Conservation (phyloP, 2,888 invertebrate genomes). For the Flexamia atlantica region DNA sequence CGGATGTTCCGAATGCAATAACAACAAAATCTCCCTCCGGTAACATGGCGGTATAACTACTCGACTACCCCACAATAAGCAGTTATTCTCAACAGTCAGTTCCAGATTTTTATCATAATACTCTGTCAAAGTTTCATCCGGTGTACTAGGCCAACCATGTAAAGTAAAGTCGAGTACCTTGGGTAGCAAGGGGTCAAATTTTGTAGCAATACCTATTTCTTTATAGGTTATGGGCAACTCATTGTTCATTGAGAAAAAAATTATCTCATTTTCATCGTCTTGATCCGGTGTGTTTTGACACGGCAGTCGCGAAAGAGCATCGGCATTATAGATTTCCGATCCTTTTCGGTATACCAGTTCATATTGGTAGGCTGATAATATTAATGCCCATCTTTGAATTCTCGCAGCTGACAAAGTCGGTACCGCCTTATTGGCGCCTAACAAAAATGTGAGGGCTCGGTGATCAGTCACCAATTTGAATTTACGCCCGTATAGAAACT, state of each 20-base stretch:
- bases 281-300: too few relatives aligned
- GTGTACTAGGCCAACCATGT: constrained; percentile 39
- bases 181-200: background rate
- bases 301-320: constrained; percentile 52
- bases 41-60: constrained; percentile 24
- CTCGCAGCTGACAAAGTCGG: constrained; percentile 44
- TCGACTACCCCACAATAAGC: constrained; percentile 39
- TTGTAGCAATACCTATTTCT: constrained; percentile 16
- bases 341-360: constrained; percentile 49
- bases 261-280: background rate
- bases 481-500: constrained; percentile 73
- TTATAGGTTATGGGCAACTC: constrained; percentile 36
- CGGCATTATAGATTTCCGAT: constrained; percentile 32
- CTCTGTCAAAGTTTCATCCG: constrained; percentile 2
- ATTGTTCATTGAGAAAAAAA: background rate
- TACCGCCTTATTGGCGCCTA: constrained; percentile 65
- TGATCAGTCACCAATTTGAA: constrained; percentile 73
- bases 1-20: constrained; percentile 26
- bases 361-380: constrained; percentile 43
- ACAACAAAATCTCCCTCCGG: background rate
- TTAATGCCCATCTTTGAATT: constrained; percentile 53
- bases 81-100: constrained; percentile 29
- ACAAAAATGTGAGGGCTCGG: constrained; percentile 72
- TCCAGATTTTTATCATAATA: constrained; percentile 19
- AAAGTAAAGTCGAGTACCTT: constrained; percentile 22